Evolutionary conservation across 64 coral and sea anemone species (phyloP), one percentile per base, ranked within the genome.

Genomic region (Montipora cactus): DNA sequence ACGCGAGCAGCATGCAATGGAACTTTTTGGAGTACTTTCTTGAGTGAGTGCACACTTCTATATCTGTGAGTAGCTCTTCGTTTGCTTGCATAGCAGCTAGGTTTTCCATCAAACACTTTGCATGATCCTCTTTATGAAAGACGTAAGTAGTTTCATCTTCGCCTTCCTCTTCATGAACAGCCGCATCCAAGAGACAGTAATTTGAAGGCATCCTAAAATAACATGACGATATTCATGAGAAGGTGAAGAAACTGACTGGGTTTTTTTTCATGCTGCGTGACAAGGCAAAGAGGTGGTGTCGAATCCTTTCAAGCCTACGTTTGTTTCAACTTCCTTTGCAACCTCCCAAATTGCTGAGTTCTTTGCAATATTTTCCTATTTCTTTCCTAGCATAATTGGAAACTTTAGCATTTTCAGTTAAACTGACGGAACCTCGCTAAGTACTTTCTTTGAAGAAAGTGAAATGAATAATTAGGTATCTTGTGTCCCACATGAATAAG

Each of bases 61-160:
- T 59, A 68, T 90, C 76, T 7, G 88, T 79, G 8, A 79, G 47
- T 1, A 66, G 14, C 71, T 59, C 88, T 23, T 47, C 14, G 5
- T 78, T 49, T 12, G 6, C 45, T 14, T 90, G 88, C 88, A 90
- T 90, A 11, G 11, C 55, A n/a, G 46, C 21, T 51, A 90, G 88
- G 58, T 90, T 90, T 9, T 80, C 58, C 13, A 90, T 76, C 46
- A 90, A 51, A 68, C 62, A 23, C 49, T 90, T 78, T 3, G 88
- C 76, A 79, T 90, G 88, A 7, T 90, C 19, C 0, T 90, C 62
- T 14, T 68, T 79, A 2, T 90, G 7, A 69, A 90, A 90, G 19
- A 80, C 21, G 61, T 68, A 90, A 19, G 81, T 83, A 3, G 25
- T 37, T 7, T 64, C 13, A 12, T 83, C 7, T 6, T 67, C 81